These are phyloP conservation scores for Nesidiocoris tenuis DNA, from an alignment of 2,888 invertebrate genomes.

Conservation along the genomic window DNA sequence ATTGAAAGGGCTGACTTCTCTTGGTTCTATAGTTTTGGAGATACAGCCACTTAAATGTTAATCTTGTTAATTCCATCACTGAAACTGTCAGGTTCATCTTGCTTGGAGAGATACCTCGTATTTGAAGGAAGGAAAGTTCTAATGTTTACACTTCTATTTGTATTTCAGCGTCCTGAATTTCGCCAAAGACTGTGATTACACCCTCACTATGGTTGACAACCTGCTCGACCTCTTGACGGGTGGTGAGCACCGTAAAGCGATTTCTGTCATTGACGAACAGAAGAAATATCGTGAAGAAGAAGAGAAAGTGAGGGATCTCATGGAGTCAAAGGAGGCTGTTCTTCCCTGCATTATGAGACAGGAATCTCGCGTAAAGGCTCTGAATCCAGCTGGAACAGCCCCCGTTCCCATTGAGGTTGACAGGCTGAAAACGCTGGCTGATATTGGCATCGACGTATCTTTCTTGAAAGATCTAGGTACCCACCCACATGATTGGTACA, in stretches of 20 bases:
- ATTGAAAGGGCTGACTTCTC: too few species aligned
- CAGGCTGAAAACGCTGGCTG: slow-evolving; percentile 67
- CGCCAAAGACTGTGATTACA: slow-evolving; percentile 76
- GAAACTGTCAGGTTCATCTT: too few species aligned
- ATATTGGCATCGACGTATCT: slow-evolving; percentile 80
- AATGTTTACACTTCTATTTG: too few species aligned
- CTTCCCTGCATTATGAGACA: neutral
- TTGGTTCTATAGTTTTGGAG: too few species aligned
- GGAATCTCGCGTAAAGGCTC: neutral
- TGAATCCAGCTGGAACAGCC: neutral
- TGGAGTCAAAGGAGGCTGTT: slow-evolving; percentile 47
- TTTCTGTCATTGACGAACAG: slow-evolving; percentile 68
- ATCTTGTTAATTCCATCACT: too few species aligned
- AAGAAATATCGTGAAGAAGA: slow-evolving; percentile 66
- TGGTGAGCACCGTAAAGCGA: slow-evolving; percentile 77
- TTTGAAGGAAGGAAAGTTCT: too few species aligned
- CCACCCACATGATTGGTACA: too few species aligned
- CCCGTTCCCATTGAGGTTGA: slow-evolving; percentile 71
- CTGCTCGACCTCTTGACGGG: slow-evolving; percentile 78
- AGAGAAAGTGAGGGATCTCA: slow-evolving; percentile 58
- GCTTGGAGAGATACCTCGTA: too few species aligned
- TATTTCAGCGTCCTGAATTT: slow-evolving; percentile 68
- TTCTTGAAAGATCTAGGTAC: slow-evolving; percentile 72
- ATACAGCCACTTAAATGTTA: too few species aligned
- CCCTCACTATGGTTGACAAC: slow-evolving; percentile 74